Evolutionary conservation across 2,888 invertebrate species (phyloP), one percentile per base, ranked within the genome.

Genomic region (Andricus quercusramuli): DNA sequence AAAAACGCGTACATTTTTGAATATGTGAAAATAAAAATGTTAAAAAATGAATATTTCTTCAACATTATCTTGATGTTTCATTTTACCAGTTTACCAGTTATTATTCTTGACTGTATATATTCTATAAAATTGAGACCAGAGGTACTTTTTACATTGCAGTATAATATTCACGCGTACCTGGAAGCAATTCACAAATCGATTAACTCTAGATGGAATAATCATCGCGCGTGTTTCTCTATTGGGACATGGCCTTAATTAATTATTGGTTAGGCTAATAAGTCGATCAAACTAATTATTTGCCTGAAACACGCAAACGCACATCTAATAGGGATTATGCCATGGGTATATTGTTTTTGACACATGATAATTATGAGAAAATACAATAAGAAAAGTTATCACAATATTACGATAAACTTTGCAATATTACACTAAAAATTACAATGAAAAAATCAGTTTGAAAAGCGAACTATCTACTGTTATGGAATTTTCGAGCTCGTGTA

Each of bases 181-280:
- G 11, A 32, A 22, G 15, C 51, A 56, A 47, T 32, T 56, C 6
- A 56, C 13, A 56, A 56, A 74, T 74, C 56, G 32, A 74, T 74
- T 56, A 56, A 51, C 47, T 47, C 11, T 15, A 47, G 32, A 47
- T 68, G 25, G 15, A 68, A 25, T 68, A 68, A 68, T 47, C 25
- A 74, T 59, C 37, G 56, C 22, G 11, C n/a, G 56, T 56, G 37
- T 47, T 25, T 59, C 13, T 32, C 37, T n/a, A 74, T 37, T 74
- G 74, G 32, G 32, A 56, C 29, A n/a, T 56, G 56, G 32, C 56
- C 56, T n/a, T n/a, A 74, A 59, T 74, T 32, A 74, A 32, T 74
- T 59, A 74, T 37, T 13, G 51, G 32, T 56, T n/a, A 32, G 20
- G 15, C 51, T 32, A 22, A 74, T 74, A 74, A 59, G n/a, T 37